phyloP scores from a whole-genome alignment of 2,797 vertebrate species.

The Lepus oiostolus region DNA sequence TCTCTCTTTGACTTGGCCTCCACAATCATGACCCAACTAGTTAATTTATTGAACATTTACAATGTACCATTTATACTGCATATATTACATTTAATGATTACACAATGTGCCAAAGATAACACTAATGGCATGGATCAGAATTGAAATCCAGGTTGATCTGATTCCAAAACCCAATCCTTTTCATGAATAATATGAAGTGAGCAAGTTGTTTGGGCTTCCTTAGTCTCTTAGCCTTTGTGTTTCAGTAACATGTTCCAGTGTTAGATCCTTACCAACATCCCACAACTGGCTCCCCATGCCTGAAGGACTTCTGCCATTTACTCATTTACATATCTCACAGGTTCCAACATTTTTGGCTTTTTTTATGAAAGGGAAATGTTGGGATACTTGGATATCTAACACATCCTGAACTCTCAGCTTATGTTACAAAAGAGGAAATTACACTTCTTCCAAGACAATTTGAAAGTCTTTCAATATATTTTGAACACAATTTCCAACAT shows the following conservation, averaged over 20 bases:
- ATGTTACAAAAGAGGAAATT: neutral
- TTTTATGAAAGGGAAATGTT: neutral
- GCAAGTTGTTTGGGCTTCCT: neutral
- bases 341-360: neutral
- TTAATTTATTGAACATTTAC: constrained; percentile 25
- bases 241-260: neutral
- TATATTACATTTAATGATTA: neutral
- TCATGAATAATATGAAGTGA: neutral
- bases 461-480: constrained; percentile 21
- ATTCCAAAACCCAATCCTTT: constrained; percentile 15
- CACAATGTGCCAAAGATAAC: neutral
- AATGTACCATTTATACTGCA: neutral
- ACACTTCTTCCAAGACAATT: neutral
- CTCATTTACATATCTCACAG: neutral
- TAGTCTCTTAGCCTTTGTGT: neutral
- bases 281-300: neutral
- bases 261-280: neutral
- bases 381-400: neutral
- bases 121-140: neutral
- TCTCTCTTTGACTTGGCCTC: neutral
- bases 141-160: neutral
- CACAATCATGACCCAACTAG: neutral
- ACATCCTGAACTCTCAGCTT: neutral
- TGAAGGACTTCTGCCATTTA: neutral
- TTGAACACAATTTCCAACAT: constrained; percentile 19